These are phyloP conservation scores for Caenorhabditis brenneri DNA, from an alignment of 1,140 invertebrate genomes.

Conservation along the genomic window DNA sequence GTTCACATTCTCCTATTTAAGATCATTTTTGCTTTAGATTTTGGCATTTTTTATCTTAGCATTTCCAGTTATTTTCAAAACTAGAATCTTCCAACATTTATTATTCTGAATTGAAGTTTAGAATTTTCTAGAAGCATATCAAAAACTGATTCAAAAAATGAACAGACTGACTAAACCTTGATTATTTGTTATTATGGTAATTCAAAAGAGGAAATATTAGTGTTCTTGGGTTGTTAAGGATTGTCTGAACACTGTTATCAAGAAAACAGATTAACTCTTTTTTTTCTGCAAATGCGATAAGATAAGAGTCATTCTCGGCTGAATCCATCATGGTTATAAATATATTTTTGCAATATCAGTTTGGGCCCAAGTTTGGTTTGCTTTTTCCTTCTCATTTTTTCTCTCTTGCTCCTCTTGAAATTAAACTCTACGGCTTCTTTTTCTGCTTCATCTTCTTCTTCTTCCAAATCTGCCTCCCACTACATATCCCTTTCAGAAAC, in stretches of 20 bases:
- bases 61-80: too few species aligned
- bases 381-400: neutral
- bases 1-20: too few species aligned
- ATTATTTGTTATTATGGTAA: neutral
- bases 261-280: slow-evolving; percentile 15
- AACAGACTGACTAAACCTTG: neutral
- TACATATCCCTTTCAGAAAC: slow-evolving; percentile 11
- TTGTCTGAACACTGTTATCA: neutral
- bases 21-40: too few species aligned
- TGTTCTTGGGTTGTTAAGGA: neutral
- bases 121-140: too few species aligned
- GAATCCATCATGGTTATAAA: neutral
- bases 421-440: slow-evolving; percentile 33
- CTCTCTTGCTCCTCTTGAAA: slow-evolving; percentile 10
- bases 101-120: too few species aligned
- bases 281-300: neutral
- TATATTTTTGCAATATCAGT: slow-evolving; percentile 10
- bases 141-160: neutral
- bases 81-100: too few species aligned
- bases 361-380: neutral
- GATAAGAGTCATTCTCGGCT: neutral
- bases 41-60: too few species aligned
- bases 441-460: slow-evolving; percentile 13
- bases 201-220: neutral
- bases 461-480: slow-evolving; percentile 16